Base-by-base conservation (phyloP, 2,113 vertebrate genomes). In the Scytalopus superciliaris region DNA sequence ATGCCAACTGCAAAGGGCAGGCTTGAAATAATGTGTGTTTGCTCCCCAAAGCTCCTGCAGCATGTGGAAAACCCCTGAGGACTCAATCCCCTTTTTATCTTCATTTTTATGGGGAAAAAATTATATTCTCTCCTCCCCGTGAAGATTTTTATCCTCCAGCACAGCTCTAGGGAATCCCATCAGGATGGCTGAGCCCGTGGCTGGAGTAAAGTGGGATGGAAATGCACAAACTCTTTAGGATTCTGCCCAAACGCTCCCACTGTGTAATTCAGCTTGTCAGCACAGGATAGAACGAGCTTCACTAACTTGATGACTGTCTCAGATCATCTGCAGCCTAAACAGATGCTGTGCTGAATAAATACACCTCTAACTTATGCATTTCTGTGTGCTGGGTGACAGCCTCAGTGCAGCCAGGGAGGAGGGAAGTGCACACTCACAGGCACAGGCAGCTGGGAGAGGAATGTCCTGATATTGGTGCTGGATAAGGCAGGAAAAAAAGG, bases 381-480 rank as follows among this genome's bases (percentile, higher is more conserved):
- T 70, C 12, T 62, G 50, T 23, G 33, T 9, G 4, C 52, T 35
- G 33, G 64, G 40, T n/a, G 87, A 28, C 57, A 80, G 28, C 57
- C 40, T 30, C 7, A 10, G 31, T 4, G 22, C 62, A 70, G 82
- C 62, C 24, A 8, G 56, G 67, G 62, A 59, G 67, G 39, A 44
- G 72, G 55, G 45, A 78, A 79, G 39, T 2, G 10, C 62, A 75
- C 67, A 39, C 44, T 23, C 56, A 97, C 98, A 97, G 33, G 97
- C 98, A 94, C 98, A 98, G 70, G 19, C 97, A 68, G 98, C 98
- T 27, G 98, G 98, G 47, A 98, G 98, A 85, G 98, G 98, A 15
- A 98, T 97, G 55, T 98, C 98, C 10, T 98, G 97, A 67, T 98
- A 98, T 87, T 96, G 98, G 57, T 98, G 98, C 15, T 98, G 98